Conservation (phyloP, 53 echinoderm and acorn worm species). For the Zoroaster sp. region DNA sequence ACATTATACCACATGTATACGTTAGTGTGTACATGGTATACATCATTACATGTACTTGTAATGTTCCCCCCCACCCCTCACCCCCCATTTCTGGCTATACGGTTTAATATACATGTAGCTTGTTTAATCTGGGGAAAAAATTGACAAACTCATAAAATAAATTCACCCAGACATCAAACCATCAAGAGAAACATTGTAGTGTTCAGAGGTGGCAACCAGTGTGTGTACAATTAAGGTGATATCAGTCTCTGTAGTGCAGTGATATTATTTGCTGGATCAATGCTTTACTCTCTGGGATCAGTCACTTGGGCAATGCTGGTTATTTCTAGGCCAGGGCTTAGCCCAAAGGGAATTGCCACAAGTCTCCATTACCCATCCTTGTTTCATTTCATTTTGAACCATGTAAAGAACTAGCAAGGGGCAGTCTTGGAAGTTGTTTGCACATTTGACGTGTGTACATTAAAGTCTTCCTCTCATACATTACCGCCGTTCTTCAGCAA, state of each 20-base stretch:
- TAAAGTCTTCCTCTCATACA: background rate
- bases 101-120: too few species aligned
- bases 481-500: background rate
- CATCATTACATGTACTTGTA: too few species aligned
- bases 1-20: too few species aligned
- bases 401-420: background rate
- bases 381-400: background rate
- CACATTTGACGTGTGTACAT: slow-evolving; percentile 14
- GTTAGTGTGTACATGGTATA: too few species aligned
- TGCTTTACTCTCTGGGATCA: slow-evolving; percentile 15
- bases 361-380: slow-evolving; percentile 40
- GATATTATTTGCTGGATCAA: slow-evolving; percentile 56
- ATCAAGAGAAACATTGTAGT: slow-evolving; percentile 21
- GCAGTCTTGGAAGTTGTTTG: background rate
- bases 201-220: background rate
- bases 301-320: background rate
- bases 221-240: slow-evolving; percentile 17
- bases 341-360: slow-evolving; percentile 18
- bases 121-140: background rate
- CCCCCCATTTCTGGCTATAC: too few species aligned
- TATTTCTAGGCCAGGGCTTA: slow-evolving; percentile 1
- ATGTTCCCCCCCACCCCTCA: too few species aligned
- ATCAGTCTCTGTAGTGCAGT: background rate
- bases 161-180: background rate
- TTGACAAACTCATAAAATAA: background rate